Evolutionary conservation across 1,140 invertebrate species (phyloP).

Genomic region (Leptopilina boulardi): DNA sequence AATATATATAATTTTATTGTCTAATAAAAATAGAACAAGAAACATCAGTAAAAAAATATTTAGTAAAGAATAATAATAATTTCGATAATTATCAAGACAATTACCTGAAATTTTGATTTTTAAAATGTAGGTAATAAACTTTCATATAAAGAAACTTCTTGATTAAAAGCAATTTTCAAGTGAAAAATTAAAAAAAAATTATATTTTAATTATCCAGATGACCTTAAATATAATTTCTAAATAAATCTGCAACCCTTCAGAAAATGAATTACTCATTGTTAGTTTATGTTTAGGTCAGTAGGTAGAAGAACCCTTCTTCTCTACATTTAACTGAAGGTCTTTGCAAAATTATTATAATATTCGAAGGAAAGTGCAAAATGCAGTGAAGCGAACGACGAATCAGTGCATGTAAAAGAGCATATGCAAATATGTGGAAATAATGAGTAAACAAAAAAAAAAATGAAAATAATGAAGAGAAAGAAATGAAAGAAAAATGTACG

Average conservation of each 20-base stretch:
- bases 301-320: not conserved
- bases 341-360: not conserved
- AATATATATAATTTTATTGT: not conserved
- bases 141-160: not conserved
- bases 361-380: not conserved
- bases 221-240: not conserved
- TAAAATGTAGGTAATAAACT: not conserved
- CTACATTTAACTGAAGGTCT: not conserved
- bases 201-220: not conserved
- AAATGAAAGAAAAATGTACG: conserved; percentile 56
- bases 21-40: not conserved
- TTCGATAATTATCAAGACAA: no score
- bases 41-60: not conserved
- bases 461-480: conserved; percentile 5
- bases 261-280: not conserved
- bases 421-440: not conserved
- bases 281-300: not conserved
- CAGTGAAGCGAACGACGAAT: conserved; percentile 21
- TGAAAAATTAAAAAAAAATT: not conserved
- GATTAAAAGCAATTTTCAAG: conserved; percentile 19
- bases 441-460: not conserved
- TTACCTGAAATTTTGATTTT: not conserved
- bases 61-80: not conserved
- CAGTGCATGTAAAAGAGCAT: conserved; percentile 2
- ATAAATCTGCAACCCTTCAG: conserved; percentile 2